A percentile compares a stretch with the other conserved stretches of the same genome.
phyloP scores from a whole-genome alignment of 2,797 vertebrate species.

The Acanthurus lineatus region DNA sequence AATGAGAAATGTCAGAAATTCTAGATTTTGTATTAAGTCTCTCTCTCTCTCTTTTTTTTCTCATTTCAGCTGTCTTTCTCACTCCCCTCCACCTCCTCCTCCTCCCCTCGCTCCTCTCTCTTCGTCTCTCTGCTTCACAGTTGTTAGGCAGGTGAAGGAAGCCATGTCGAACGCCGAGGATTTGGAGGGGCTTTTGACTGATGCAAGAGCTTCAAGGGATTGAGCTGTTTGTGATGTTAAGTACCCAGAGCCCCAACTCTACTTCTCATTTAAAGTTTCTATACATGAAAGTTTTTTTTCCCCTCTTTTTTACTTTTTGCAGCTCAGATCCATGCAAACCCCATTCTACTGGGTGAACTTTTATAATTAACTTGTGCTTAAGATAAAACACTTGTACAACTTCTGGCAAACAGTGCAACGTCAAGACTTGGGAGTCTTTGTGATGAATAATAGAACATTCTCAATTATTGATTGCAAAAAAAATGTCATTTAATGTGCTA shows the following conservation, averaged over 20 bases:
- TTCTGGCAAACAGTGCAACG: slow-evolving; percentile 41
- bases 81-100: not conserved
- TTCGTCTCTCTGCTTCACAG: slow-evolving; percentile 46
- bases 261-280: slow-evolving; percentile 71
- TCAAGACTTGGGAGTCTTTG: slow-evolving; percentile 43
- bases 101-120: slow-evolving; percentile 1
- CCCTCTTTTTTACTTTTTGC: not conserved
- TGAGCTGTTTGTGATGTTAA: slow-evolving; percentile 75
- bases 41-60: not conserved
- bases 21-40: slow-evolving; percentile 25
- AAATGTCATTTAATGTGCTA: slow-evolving; percentile 36
- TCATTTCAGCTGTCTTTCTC: slow-evolving; percentile 1
- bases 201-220: slow-evolving; percentile 76
- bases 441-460: slow-evolving; percentile 62
- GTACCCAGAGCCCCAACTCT: slow-evolving; percentile 46
- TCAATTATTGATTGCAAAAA: slow-evolving; percentile 31
- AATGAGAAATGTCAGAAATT: slow-evolving; percentile 36
- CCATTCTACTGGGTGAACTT: slow-evolving; percentile 57
- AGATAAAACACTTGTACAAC: slow-evolving; percentile 62
- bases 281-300: slow-evolving; percentile 51
- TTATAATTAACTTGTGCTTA: slow-evolving; percentile 67
- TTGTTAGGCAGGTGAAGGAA: slow-evolving; percentile 72
- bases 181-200: slow-evolving; percentile 70
- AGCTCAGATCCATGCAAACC: slow-evolving; percentile 14
- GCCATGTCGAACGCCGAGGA: slow-evolving; percentile 63